These are phyloP conservation scores for Tympanuchus pallidicinctus DNA, from an alignment of 2,113 vertebrate genomes.

Conservation along the genomic window DNA sequence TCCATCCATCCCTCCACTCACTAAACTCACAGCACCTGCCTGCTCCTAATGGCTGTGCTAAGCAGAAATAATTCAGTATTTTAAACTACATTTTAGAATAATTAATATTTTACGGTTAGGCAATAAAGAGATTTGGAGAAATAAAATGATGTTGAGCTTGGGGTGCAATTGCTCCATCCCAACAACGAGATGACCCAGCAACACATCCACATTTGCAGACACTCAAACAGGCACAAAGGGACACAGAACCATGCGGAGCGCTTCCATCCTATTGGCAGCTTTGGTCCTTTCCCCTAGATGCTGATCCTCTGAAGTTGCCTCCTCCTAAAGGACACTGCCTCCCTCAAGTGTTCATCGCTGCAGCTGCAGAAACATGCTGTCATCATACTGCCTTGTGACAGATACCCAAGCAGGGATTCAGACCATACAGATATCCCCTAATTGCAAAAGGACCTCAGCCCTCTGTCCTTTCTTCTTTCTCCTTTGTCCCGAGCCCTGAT, in stretches of 20 bases:
- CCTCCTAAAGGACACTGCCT: background rate
- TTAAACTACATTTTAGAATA: background rate
- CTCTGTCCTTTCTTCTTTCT: background rate
- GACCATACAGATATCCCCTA: accelerated
- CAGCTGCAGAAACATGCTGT: background rate
- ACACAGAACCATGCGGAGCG: accelerated
- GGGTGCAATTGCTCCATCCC: background rate
- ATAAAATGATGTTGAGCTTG: background rate
- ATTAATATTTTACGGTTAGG: background rate
- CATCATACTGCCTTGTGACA: background rate
- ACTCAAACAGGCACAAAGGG: background rate
- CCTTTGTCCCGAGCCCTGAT: background rate
- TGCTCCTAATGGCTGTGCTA: background rate
- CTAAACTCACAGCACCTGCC: background rate
- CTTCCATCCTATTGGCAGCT: background rate
- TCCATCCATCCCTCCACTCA: background rate
- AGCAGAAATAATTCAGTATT: background rate
- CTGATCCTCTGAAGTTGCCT: background rate
- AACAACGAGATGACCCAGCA: background rate
- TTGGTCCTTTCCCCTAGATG: background rate
- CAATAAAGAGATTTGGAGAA: background rate
- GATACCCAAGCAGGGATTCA: background rate
- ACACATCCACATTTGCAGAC: accelerated
- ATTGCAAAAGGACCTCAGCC: background rate
- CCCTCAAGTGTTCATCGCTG: slow-evolving; percentile 13